These are phyloP conservation scores for Exaiptasia diaphana DNA, from an alignment of 64 coral and sea anemone species.

Conservation along the genomic window DNA sequence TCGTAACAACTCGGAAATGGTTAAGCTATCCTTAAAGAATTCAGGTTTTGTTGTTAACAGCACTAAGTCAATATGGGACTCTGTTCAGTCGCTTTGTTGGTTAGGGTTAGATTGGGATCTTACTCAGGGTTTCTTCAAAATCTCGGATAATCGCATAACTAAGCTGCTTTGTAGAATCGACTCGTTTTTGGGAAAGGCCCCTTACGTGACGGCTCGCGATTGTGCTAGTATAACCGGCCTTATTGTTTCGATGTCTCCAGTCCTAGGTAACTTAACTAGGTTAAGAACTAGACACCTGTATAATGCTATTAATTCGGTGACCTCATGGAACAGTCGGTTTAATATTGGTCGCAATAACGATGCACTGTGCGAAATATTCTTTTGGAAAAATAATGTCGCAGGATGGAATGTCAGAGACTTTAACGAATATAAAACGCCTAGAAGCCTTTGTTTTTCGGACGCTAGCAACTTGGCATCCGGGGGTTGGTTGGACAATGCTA, in stretches of 20 bases:
- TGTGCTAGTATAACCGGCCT: constrained; percentile 28
- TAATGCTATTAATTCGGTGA: not conserved
- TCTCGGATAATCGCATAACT: not conserved
- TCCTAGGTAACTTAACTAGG: constrained; percentile 32
- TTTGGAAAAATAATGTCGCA: constrained; percentile 51
- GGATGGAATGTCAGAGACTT: constrained; percentile 12
- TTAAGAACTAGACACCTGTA: constrained; percentile 28
- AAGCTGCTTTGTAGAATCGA: not conserved
- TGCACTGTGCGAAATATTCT: constrained; percentile 37
- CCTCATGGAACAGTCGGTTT: constrained; percentile 19
- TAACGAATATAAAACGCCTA: not conserved
- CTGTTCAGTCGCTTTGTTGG: constrained; percentile 29
- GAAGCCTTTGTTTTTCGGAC: constrained; percentile 26
- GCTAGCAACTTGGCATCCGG: constrained; percentile 36
- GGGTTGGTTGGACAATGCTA: not conserved
- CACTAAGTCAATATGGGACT: constrained; percentile 39
- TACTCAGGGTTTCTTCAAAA: not conserved
- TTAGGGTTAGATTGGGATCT: constrained; percentile 36
- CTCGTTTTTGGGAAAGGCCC: not conserved
- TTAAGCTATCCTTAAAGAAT: constrained; percentile 36
- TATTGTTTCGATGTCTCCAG: constrained; percentile 44
- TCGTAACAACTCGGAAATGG: not conserved
- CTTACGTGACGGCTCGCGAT: constrained; percentile 12
- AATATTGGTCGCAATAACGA: too few species aligned
- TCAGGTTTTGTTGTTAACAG: constrained; percentile 39